Evolutionary conservation across 2,797 vertebrate species (phyloP), one percentile per base, ranked within the genome.

Genomic region (Lithobates pipiens): DNA sequence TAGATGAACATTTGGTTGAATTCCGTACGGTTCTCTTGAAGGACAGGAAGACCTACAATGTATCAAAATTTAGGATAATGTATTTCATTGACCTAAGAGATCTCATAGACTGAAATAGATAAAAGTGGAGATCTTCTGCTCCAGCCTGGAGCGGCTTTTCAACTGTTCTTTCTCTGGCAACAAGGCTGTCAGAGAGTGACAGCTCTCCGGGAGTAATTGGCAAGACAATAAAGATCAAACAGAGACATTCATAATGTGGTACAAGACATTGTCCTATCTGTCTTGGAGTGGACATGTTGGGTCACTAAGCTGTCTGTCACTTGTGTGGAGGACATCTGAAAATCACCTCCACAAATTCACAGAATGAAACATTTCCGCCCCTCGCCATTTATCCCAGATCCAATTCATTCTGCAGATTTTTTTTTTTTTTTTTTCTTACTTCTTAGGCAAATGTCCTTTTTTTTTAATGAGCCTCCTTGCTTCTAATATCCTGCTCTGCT

Each of bases 401-500:
- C 6, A 61, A 39, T 44, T 57, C 7, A n/a, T n/a, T n/a, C n/a
- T n/a, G n/a, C n/a, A n/a, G n/a, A n/a, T n/a, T n/a, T n/a, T n/a
- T n/a, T n/a, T 54, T 39, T 32, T 63, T 39, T 57, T 29, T 71
- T 76, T 76, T 63, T 50, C 18, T 46, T 54, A 39, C 21, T 76
- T 76, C 75, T 63, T 73, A 75, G 34, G 82, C 68, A 76, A 86
- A 77, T 61, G 29, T 70, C 34, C 68, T 77, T 39, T 39, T 70
- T 63, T 74, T 77, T n/a, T n/a, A 77, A 73, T 86, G 80, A 82
- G 75, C 44, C 71, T 68, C 46, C 70, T 34, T 16, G 32, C 85
- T 89, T 77, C 50, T 73, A 42, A 79, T 27, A 36, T 83, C 85
- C 88, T 83, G 88, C 69, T 76, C 85, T 16, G 68, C 82, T 85